A percentile compares a stretch with the other conserved stretches of the same genome.
phyloP scores from a whole-genome alignment of 2,797 vertebrate species.

The Tiaroga cobitis region DNA sequence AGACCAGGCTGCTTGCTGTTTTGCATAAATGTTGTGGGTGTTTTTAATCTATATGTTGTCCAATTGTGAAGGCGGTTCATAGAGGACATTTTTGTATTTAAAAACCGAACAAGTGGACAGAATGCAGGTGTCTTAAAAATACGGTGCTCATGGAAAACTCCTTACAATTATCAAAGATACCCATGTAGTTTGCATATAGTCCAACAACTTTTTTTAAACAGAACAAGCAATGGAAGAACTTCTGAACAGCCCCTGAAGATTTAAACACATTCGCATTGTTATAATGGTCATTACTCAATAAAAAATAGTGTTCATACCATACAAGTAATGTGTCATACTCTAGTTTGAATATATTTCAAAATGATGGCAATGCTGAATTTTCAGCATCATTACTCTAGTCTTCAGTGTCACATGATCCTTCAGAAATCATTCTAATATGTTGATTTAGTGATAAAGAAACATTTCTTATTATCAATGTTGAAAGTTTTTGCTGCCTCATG shows the following conservation, averaged over 20 bases:
- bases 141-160: background rate
- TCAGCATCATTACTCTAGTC: background rate
- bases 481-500: background rate
- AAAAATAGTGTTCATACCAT: background rate
- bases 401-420: background rate
- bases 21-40: conserved; percentile 90
- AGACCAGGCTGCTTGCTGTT: background rate
- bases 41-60: conserved; percentile 75
- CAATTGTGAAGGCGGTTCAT: conserved; percentile 61
- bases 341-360: background rate
- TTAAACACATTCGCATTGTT: background rate
- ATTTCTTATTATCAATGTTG: background rate
- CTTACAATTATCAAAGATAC: background rate
- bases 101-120: background rate
- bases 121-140: background rate
- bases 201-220: background rate
- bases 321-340: background rate
- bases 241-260: background rate
- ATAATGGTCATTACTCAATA: background rate
- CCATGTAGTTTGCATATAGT: background rate
- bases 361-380: background rate
- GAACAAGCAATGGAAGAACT: background rate
- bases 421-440: background rate
- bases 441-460: background rate
- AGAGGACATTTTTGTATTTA: background rate